Percentiles rank a stretch among this genome's conserved stretches.
phyloP scores from a whole-genome alignment of 2,888 invertebrate species.

The Diaprepes abbreviatus region DNA sequence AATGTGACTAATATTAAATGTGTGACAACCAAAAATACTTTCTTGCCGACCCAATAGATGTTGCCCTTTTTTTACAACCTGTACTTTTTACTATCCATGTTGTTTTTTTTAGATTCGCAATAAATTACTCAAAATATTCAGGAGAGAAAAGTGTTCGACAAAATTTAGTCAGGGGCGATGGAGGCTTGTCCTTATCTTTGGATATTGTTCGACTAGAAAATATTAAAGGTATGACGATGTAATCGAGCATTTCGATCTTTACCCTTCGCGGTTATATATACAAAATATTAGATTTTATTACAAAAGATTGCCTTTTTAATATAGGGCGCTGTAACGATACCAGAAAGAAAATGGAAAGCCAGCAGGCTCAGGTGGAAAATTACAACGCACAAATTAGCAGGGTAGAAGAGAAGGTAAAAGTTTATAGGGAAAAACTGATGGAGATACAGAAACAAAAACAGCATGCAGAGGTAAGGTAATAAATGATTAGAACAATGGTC shows the following conservation, averaged over 20 bases:
- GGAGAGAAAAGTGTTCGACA: slow-evolving; percentile 74
- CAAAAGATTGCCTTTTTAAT: too few relatives aligned
- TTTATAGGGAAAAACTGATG: slow-evolving; percentile 52
- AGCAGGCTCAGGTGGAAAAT: slow-evolving; percentile 59
- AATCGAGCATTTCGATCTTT: too few relatives aligned
- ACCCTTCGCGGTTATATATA: too few relatives aligned
- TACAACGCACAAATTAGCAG: slow-evolving; percentile 60
- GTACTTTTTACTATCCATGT: too few relatives aligned
- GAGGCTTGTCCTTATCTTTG: slow-evolving; percentile 72
- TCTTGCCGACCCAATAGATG: too few relatives aligned
- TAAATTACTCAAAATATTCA: slow-evolving; percentile 76
- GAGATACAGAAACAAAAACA: slow-evolving; percentile 54
- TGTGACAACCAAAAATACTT: too few relatives aligned
- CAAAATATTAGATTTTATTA: too few relatives aligned
- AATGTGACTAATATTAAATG: too few relatives aligned
- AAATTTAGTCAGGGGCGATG: slow-evolving; percentile 69
- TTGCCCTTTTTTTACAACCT: too few relatives aligned
- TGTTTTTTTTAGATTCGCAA: slow-evolving; percentile 59
- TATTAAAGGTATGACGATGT: slow-evolving; percentile 54
- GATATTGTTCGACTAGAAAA: slow-evolving; percentile 71
- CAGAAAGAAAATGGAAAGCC: slow-evolving; percentile 49
- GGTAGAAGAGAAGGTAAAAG: slow-evolving; percentile 54
- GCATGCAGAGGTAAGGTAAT: slow-evolving; percentile 45
- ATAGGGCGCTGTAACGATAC: slow-evolving; percentile 56
- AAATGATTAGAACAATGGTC: too few relatives aligned